A percentile compares a stretch with the other conserved stretches of the same genome.
These are phyloP conservation scores for Okamejei kenojei DNA, from an alignment of 2,797 vertebrate species.

Conservation along the genomic window DNA sequence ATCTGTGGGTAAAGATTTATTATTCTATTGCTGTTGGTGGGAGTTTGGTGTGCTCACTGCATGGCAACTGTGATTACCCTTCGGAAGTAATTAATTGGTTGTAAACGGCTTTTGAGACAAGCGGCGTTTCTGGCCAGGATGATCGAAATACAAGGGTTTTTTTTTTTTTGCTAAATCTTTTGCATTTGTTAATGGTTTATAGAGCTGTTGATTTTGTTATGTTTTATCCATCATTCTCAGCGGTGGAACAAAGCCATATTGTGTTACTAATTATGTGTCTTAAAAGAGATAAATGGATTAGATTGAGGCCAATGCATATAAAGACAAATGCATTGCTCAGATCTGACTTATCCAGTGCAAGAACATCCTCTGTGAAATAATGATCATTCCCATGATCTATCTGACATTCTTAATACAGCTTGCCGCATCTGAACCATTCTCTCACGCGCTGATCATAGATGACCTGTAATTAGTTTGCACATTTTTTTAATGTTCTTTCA, in stretches of 20 bases:
- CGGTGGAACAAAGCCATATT: constrained; percentile 9
- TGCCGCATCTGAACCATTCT: neutral
- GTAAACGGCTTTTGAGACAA: neutral
- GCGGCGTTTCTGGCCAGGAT: neutral
- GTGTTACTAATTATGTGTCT: constrained; percentile 18
- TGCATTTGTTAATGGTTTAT: neutral
- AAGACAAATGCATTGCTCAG: constrained; percentile 10
- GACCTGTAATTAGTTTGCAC: neutral
- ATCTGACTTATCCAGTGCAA: neutral
- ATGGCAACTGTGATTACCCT: neutral
- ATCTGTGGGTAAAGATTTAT: neutral
- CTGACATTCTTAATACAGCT: neutral
- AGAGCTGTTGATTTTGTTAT: neutral
- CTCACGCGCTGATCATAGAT: neutral
- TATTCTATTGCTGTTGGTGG: neutral
- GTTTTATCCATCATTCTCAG: constrained; percentile 23
- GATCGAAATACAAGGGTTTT: neutral
- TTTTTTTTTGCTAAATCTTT: neutral
- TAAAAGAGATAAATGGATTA: constrained; percentile 32
- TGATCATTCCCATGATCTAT: constrained; percentile 24
- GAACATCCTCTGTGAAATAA: neutral
- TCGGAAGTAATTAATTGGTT: neutral
- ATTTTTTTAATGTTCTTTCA: neutral
- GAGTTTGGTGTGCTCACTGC: neutral
- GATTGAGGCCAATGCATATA: constrained; percentile 7